Evolutionary conservation across 2,888 invertebrate genomes (phyloP).

Genomic region (Volucella inflata): DNA sequence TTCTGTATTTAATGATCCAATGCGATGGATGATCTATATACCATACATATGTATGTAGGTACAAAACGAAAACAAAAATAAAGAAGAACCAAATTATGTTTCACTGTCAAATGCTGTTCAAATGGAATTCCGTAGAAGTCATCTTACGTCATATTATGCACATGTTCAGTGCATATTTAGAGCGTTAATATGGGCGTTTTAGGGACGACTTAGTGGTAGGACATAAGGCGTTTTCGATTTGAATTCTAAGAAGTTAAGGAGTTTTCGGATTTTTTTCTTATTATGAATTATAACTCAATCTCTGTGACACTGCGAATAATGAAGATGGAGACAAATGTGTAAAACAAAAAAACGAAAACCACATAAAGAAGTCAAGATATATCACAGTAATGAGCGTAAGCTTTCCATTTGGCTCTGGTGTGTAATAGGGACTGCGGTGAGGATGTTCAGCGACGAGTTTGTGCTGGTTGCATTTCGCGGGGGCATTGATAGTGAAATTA

Average conservation of each 20-base stretch:
- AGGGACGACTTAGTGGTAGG: background rate
- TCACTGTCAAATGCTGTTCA: background rate
- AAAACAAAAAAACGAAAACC: slow-evolving; percentile 12
- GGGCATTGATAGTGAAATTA: slow-evolving; percentile 70
- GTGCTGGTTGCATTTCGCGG: slow-evolving; percentile 41
- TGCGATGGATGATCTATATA: slow-evolving; percentile 5
- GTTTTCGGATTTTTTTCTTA: background rate
- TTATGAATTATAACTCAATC: background rate
- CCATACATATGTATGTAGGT: too few relatives aligned
- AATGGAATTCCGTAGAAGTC: slow-evolving; percentile 26
- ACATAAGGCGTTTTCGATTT: slow-evolving; percentile 1
- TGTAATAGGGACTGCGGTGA: slow-evolving; percentile 6
- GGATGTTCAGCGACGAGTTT: background rate
- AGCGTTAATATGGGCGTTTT: background rate
- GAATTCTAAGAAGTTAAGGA: background rate
- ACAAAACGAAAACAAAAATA: slow-evolving; percentile 9
- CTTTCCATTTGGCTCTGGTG: slow-evolving; percentile 23
- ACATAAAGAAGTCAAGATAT: slow-evolving; percentile 20
- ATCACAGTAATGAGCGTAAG: slow-evolving; percentile 31
- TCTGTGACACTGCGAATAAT: background rate
- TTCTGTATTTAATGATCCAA: slow-evolving; percentile 4
- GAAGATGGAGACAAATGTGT: too few relatives aligned
- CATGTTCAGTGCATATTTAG: background rate
- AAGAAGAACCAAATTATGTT: background rate
- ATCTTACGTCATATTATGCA: slow-evolving; percentile 43